Evolutionary conservation across 2,797 vertebrate genomes (phyloP), one percentile per base, ranked within the genome.

Genomic region (Melanogrammus aeglefinus): DNA sequence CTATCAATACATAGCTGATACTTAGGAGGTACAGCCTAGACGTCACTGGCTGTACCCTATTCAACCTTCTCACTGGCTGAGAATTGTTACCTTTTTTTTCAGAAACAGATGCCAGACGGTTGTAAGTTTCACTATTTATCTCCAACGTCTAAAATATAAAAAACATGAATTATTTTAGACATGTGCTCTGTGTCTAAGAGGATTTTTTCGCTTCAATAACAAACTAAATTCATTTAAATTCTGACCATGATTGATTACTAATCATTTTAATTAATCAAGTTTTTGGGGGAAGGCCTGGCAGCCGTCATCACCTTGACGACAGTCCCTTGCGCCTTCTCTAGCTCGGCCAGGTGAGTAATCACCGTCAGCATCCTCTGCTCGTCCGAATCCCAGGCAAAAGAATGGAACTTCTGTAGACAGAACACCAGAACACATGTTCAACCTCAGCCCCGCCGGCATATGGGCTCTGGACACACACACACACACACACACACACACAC

Each of bases 401-500:
- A 66, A n/a, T n/a, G 57, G 6, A 66, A 27, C 21, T 66, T 24
- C 57, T 66, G 57, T 24, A 8, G 57, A 10, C n/a, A 66, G 7
- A 24, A 51, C 24, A 66, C 27, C 57, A 66, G 10, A 66, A 66
- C 57, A 66, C n/a, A 66, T 7, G n/a, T 27, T 66, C n/a, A 66
- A 8, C 57, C 57, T 66, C 7, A 66, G 57, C n/a, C 57, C 57
- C 10, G 27, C n/a, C 57, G 0, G 13, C 2, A 9, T 21, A n/a
- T 66, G 57, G n/a, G 9, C 57, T n/a, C 57, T 12, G 57, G 51
- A 10, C 9, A 13, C 18, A 87, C 90, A 24, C 8, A 13, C 18
- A 88, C 90, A 0, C n/a, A 92, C 91, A 10, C 2, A 14, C 18
- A 87, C 90, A 27, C 2, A 13, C 18, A 88, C 90, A 0, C n/a